Percentiles rank a stretch among this genome's conserved stretches.
These are phyloP conservation scores for Columbina picui DNA, from an alignment of 2,113 vertebrate genomes.

Conservation along the genomic window DNA sequence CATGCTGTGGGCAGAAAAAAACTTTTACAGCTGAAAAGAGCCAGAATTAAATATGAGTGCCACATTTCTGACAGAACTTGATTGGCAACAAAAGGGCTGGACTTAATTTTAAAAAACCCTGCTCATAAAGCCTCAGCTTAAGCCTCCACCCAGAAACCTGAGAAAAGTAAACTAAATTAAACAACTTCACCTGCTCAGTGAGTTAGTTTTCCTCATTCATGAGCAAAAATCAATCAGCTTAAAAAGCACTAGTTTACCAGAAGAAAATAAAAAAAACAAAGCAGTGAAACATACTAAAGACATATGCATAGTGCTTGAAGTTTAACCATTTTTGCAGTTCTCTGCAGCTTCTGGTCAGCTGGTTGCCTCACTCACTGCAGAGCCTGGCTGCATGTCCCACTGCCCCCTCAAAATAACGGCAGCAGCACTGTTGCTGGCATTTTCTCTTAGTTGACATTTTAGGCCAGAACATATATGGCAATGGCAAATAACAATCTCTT, in stretches of 20 bases:
- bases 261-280: neutral
- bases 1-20: neutral
- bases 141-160: constrained; percentile 23
- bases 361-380: neutral
- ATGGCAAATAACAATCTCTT: neutral
- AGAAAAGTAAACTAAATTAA: neutral
- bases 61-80: neutral
- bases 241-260: neutral
- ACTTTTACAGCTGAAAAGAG: neutral
- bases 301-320: neutral
- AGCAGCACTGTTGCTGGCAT: neutral
- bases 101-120: neutral
- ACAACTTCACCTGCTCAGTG: neutral
- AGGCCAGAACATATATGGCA: neutral
- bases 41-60: neutral
- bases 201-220: neutral
- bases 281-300: neutral
- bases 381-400: neutral
- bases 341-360: neutral
- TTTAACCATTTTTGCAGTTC: neutral
- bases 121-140: neutral
- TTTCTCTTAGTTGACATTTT: neutral
- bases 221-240: neutral
- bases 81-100: neutral
- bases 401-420: neutral